Base-by-base conservation (phyloP, 2,113 vertebrate genomes). In the Lates calcarifer region DNA sequence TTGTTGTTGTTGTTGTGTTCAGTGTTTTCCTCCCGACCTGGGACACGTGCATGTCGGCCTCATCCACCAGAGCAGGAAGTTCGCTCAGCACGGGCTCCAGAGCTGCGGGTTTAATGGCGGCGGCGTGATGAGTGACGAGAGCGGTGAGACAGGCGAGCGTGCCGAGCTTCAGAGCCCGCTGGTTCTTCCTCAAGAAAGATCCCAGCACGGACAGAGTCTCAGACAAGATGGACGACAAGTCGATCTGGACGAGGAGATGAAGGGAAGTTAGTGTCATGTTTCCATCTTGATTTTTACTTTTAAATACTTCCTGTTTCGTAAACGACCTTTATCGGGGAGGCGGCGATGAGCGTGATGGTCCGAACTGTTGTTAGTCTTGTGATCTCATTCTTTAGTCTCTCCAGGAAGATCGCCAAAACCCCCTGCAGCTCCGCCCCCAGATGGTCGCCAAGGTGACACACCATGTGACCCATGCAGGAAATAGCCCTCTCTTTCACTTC, bases 401-500 rank as follows among this genome's bases (percentile, higher is more conserved):
- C 98, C 61, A 98, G 91, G 77, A 99, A 96, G 73, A 99, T 96
- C 56, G 86, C 84, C n/a, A 99, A 82, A 0, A 96, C 96, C 5
- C 95, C 94, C 73, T 95, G 90, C 24, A 98, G 93, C 56, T 97
- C 95, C 0, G 83, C 86, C 66, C 95, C 95, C 6, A 99, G 88
- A 39, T 94, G 93, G 89, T 99, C 97, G 1, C 98, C 97, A 28
- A 98, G 91, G 57, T 93, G 96, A 91, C 94, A 94, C 74, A 98
- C 89, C 0, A 98, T 95, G 74, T 98, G 95, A 43, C 95, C 97
- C 96, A 96, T 97, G 83, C 97, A 99, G 78, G 96, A 96, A 79
- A 99, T 97, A 3, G 97, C 97, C n/a, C 95, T 92, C 73, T 99
- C 98, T 79, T 99, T 98, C 57, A 99, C 97, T 85, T 99, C 97